Percentiles rank a stretch among this genome's conserved stretches.
Evolutionary conservation across 2,797 vertebrate genomes (phyloP).

Genomic region (Aplochiton taeniatus): DNA sequence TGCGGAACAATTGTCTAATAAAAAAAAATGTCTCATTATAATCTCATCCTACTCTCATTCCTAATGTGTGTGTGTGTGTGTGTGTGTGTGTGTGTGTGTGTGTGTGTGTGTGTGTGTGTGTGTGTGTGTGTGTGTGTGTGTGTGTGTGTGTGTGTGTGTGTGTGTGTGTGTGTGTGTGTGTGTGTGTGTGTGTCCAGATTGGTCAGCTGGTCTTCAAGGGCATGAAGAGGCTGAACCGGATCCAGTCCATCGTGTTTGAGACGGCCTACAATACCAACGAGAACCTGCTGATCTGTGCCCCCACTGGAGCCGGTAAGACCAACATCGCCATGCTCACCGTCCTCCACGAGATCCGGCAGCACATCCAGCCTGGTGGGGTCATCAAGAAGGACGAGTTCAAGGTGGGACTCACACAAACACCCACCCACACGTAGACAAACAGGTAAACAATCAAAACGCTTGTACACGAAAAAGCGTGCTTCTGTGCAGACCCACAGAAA

Average conservation of each 20-base stretch:
- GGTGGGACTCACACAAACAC: slow-evolving; percentile 68
- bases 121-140: slow-evolving; percentile 8
- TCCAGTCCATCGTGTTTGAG: slow-evolving; percentile 97
- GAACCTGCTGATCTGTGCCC: slow-evolving; percentile 95
- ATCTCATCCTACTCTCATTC: not conserved
- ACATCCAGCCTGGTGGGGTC: slow-evolving; percentile 87
- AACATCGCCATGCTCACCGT: slow-evolving; percentile 98
- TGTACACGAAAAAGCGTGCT: too few relatives aligned
- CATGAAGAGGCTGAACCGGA: slow-evolving; percentile 90
- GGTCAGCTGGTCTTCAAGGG: slow-evolving; percentile 96
- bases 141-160: too few relatives aligned
- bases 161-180: slow-evolving; percentile 3
- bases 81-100: not conserved
- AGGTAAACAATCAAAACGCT: not conserved
- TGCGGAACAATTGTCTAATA: too few relatives aligned
- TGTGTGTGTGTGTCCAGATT: slow-evolving; percentile 72
- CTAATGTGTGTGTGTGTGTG: not conserved
- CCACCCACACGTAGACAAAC: slow-evolving; percentile 13
- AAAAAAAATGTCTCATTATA: not conserved
- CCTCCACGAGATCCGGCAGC: slow-evolving; percentile 94
- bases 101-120: slow-evolving; percentile 5
- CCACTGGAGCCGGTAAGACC: slow-evolving; percentile 97
- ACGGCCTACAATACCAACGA: slow-evolving; percentile 98
- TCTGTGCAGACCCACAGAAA: slow-evolving; percentile 10
- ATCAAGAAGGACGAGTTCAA: slow-evolving; percentile 98